These are phyloP conservation scores for Aegithalos caudatus DNA, from an alignment of 2,113 vertebrate genomes.

Conservation along the genomic window DNA sequence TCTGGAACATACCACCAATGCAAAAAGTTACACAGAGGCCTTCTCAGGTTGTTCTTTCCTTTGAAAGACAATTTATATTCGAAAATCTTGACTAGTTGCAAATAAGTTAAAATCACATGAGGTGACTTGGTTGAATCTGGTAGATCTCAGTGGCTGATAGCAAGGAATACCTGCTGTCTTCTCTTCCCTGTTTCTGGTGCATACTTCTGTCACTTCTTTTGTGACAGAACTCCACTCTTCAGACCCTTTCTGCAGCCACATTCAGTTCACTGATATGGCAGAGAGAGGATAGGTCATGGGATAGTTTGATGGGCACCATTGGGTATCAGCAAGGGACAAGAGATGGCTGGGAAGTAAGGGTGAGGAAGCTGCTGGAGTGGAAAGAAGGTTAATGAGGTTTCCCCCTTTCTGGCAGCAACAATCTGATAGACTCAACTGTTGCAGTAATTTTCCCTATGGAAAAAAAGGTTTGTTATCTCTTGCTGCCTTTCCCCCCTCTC, in stretches of 20 bases:
- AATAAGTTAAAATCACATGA: background rate
- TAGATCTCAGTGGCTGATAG: background rate
- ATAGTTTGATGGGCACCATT: background rate
- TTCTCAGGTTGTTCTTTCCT: background rate
- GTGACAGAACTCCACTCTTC: background rate
- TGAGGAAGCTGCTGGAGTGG: background rate
- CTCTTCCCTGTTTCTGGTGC: background rate
- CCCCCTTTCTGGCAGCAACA: background rate
- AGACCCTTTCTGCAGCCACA: background rate
- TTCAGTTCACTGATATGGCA: background rate
- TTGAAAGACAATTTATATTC: background rate
- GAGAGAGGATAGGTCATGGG: background rate
- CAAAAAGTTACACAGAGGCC: background rate
- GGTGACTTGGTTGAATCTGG: background rate
- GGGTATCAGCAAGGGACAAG: background rate
- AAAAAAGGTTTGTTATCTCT: background rate
- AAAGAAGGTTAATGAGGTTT: background rate
- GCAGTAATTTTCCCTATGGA: background rate
- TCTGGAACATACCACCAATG: background rate
- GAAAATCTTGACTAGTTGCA: background rate
- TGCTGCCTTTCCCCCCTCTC: background rate
- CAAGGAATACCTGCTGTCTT: background rate
- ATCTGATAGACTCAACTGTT: background rate
- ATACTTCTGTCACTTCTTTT: background rate
- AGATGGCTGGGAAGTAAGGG: background rate